Evolutionary conservation across 2,797 vertebrate species (phyloP), one percentile per base, ranked within the genome.

Genomic region (Melanotaenia trifasciata): DNA sequence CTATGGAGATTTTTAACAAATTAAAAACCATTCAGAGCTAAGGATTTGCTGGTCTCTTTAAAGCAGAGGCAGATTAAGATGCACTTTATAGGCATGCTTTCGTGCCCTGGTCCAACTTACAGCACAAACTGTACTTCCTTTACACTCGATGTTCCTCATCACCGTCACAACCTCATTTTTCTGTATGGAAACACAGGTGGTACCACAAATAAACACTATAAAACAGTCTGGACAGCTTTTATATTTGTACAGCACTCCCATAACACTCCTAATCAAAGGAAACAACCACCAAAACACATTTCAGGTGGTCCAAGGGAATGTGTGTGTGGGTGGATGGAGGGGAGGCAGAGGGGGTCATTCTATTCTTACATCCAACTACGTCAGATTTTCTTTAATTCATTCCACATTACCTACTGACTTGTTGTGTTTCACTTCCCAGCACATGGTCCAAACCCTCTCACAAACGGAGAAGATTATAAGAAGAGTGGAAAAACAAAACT

Each of bases 401-500:
- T 85, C 88, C 90, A 91, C 69, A 85, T 86, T 89, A 80, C 77
- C 77, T 56, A 83, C 60, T 3, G 4, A 79, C 80, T 82, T 62
- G 67, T 83, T 78, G 74, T 72, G 61, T 79, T 85, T 76, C 74
- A 32, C 78, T 67, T 73, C 70, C 64, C 77, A 82, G 72, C 78
- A 58, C 78, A 47, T 53, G 79, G 69, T 64, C 77, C 87, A 86
- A 85, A 80, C 83, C 69, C 76, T 78, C 74, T 64, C 79, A 90
- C 86, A 89, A 92, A 86, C 84, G 79, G 53, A 86, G 79, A 89
- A 92, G 88, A 92, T 90, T 86, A 92, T 85, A 87, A 72, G 80
- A 93, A 89, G 87, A 90, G 87, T 90, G 88, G 89, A 90, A 91
- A 93, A 92, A 89, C 84, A 88, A 91, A 94, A 90, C 90, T 90